phyloP scores from a whole-genome alignment of 2,113 vertebrate species.

The Holacanthus passer region DNA sequence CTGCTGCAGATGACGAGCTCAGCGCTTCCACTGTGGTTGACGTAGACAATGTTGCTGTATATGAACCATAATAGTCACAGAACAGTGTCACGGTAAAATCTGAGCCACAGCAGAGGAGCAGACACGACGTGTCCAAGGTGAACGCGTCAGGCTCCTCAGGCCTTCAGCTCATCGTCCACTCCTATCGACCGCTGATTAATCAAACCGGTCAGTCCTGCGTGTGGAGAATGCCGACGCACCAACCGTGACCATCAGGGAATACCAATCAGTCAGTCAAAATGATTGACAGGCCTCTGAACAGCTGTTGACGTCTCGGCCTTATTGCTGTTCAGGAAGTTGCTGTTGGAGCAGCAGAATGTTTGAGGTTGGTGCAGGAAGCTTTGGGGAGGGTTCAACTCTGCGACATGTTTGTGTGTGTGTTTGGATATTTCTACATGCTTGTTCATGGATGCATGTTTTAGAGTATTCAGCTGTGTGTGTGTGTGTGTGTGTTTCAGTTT shows the following conservation, averaged over 20 bases:
- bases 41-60: not conserved
- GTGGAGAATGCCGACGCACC: conserved; percentile 42
- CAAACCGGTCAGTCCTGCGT: conserved; percentile 22
- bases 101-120: not conserved
- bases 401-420: not conserved
- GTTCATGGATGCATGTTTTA: not conserved
- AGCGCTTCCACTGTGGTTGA: not conserved
- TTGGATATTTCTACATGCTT: not conserved
- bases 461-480: not conserved
- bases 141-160: not conserved
- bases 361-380: conserved; percentile 5
- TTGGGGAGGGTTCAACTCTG: not conserved
- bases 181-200: conserved; percentile 55
- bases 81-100: not conserved
- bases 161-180: not conserved
- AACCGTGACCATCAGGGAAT: conserved; percentile 38
- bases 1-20: not conserved
- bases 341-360: conserved; percentile 26
- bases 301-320: conserved; percentile 25
- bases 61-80: not conserved
- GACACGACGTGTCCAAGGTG: not conserved
- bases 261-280: conserved; percentile 53
- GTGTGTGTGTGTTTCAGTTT: not conserved
- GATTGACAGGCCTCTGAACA: conserved; percentile 57
- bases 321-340: conserved; percentile 25